phyloP scores from a whole-genome alignment of 2,797 vertebrate species.

The Synaphobranchus kaupii region DNA sequence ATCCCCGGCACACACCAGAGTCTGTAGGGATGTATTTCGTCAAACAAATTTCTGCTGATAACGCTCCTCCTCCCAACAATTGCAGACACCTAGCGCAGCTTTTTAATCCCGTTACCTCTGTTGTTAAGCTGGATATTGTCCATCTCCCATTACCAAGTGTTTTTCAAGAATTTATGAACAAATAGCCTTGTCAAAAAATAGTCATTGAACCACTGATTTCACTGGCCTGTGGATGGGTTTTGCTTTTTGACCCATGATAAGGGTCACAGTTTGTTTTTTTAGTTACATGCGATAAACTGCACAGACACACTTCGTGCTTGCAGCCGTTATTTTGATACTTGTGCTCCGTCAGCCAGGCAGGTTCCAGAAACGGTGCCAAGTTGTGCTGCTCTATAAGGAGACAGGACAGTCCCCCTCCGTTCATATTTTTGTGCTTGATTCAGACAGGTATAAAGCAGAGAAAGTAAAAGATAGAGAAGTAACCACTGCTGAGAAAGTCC shows the following conservation, averaged over 20 bases:
- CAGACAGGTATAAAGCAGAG: neutral
- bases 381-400: neutral
- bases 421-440: neutral
- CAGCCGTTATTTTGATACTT: neutral
- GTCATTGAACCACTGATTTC: neutral
- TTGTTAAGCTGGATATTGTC: neutral
- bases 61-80: neutral
- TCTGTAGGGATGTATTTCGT: slow-evolving; percentile 9
- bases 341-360: neutral
- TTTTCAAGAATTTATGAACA: neutral
- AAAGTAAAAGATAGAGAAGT: neutral
- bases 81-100: neutral
- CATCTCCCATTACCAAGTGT: neutral
- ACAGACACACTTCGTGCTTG: neutral
- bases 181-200: neutral
- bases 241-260: neutral
- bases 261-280: neutral
- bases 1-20: neutral
- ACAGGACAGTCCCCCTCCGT: too few relatives aligned
- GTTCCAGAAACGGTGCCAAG: neutral
- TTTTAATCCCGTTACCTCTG: neutral
- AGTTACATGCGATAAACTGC: neutral
- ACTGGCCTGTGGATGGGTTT: neutral
- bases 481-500: too few relatives aligned
- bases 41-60: slow-evolving; percentile 18